A percentile compares a stretch with the other conserved stretches of the same genome.
Evolutionary conservation across 2,113 vertebrate genomes (phyloP).

Genomic region (Mobula birostris): DNA sequence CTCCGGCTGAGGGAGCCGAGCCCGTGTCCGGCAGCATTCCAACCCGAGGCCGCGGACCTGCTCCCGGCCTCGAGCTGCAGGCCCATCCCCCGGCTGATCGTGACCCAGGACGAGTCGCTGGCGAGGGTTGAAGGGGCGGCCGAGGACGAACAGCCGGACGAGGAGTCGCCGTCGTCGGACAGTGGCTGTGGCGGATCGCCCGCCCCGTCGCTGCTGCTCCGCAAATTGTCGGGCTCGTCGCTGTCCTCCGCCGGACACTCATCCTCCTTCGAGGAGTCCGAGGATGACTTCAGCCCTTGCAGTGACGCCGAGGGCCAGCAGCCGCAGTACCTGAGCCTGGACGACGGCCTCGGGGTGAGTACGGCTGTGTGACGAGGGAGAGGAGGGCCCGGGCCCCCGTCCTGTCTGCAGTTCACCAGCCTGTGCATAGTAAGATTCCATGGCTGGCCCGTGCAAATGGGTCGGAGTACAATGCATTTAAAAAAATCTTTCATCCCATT

Average conservation of each 20-base stretch:
- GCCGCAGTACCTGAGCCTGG: constrained; percentile 51
- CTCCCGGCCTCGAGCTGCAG: constrained; percentile 44
- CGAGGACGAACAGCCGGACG: constrained; percentile 48
- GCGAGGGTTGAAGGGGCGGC: constrained; percentile 39
- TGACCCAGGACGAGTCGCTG: constrained; percentile 59
- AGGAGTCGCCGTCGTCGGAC: constrained; percentile 66
- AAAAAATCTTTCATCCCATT: too few species aligned
- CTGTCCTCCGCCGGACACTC: constrained; percentile 51
- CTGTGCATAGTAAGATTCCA: too few species aligned
- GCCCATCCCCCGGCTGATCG: constrained; percentile 71
- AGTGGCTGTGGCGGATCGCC: constrained; percentile 65
- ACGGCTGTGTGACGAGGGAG: neutral
- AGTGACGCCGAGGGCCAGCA: constrained; percentile 66
- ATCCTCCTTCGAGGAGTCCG: constrained; percentile 79
- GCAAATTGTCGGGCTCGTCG: constrained; percentile 66
- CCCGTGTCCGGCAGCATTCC: neutral
- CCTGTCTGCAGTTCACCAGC: too few species aligned
- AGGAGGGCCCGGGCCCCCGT: neutral
- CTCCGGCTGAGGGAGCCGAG: neutral
- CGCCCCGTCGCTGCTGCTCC: constrained; percentile 49
- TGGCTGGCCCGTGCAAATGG: too few species aligned
- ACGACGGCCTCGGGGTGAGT: constrained; percentile 70
- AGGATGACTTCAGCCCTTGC: constrained; percentile 67
- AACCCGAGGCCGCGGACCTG: neutral
- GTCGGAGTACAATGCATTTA: too few species aligned